Evolutionary conservation across 1,140 invertebrate genomes (phyloP).

Genomic region (Oscheius sp.): DNA sequence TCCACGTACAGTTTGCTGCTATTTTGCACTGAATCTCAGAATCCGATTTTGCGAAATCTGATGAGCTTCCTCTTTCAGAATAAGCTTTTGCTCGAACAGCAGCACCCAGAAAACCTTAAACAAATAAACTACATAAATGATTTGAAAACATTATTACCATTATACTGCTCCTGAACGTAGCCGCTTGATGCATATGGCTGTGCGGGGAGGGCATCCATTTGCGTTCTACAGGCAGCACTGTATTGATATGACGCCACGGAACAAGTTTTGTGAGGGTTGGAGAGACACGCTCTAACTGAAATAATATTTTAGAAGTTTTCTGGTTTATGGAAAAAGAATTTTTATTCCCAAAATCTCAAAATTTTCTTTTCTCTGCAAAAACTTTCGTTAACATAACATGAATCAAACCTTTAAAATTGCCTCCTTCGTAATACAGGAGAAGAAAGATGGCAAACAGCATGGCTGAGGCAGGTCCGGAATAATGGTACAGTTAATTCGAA

Average conservation of each 20-base stretch:
- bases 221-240: conserved; percentile 5
- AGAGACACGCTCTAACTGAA: conserved; percentile 22
- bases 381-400: background rate
- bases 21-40: conserved; percentile 17
- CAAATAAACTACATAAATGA: background rate
- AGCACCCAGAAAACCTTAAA: conserved; percentile 30
- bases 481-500: conserved; percentile 9
- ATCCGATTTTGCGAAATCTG: conserved; percentile 21
- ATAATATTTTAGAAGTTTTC: background rate
- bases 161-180: conserved; percentile 11
- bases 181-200: background rate
- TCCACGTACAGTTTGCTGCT: conserved; percentile 31
- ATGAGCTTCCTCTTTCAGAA: conserved; percentile 12
- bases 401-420: conserved; percentile 16
- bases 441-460: conserved; percentile 16
- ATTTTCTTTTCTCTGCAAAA: background rate
- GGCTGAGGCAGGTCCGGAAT: background rate
- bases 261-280: conserved; percentile 20
- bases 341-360: too few relatives aligned
- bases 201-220: background rate
- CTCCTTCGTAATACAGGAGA: conserved; percentile 5
- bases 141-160: background rate
- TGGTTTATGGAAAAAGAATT: too few relatives aligned
- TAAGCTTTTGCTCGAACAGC: conserved; percentile 26
- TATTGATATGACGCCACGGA: conserved; percentile 27